Evolutionary conservation across 2,797 vertebrate genomes (phyloP).

Genomic region (Takifugu ocellatus): DNA sequence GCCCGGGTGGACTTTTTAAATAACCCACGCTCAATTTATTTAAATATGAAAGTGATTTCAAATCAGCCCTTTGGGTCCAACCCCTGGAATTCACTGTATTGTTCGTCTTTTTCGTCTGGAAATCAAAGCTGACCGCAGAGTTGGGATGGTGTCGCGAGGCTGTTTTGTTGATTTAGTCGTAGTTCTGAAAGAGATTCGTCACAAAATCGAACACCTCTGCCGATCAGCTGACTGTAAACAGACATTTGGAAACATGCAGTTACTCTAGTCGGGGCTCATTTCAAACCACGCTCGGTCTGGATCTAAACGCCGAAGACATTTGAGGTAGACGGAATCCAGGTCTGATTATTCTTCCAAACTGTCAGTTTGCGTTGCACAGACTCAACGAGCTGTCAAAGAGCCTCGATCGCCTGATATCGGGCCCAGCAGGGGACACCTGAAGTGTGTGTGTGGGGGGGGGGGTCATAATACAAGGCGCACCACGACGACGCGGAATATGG

Average conservation of each 20-base stretch:
- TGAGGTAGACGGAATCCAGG: constrained; percentile 72
- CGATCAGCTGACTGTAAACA: background rate
- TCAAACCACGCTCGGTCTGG: constrained; percentile 45
- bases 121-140: constrained; percentile 9
- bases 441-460: too few species aligned
- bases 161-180: too few species aligned
- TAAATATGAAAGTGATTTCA: constrained; percentile 35
- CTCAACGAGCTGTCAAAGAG: constrained; percentile 22
- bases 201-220: background rate
- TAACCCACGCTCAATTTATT: constrained; percentile 27
- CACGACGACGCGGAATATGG: constrained; percentile 34
- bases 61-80: constrained; percentile 54
- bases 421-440: too few species aligned
- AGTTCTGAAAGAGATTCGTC: background rate
- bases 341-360: constrained; percentile 47
- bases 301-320: constrained; percentile 52
- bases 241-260: constrained; percentile 7
- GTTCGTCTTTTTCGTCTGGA: constrained; percentile 4
- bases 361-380: constrained; percentile 36
- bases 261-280: constrained; percentile 40
- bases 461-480: constrained; percentile 3
- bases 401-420: constrained; percentile 10
- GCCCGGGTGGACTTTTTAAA: constrained; percentile 25
- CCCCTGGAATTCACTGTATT: constrained; percentile 17
- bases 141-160: background rate